These are phyloP conservation scores for Propsilocerus akamusi DNA, from an alignment of 1,140 invertebrate genomes.

Conservation along the genomic window DNA sequence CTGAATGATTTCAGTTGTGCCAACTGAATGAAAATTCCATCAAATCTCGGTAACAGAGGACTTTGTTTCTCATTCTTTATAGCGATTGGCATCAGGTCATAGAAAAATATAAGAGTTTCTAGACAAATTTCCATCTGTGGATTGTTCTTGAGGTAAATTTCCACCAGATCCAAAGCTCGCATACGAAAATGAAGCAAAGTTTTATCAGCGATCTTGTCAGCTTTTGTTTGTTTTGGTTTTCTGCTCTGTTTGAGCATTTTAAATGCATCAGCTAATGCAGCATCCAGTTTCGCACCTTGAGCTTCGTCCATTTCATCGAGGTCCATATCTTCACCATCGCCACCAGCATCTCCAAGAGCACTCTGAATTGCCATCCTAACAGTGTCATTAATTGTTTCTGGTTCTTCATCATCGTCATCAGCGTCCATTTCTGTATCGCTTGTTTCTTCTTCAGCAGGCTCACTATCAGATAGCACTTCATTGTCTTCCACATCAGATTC, in stretches of 20 bases:
- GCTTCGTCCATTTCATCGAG: conserved; percentile 56
- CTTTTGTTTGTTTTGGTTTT: conserved; percentile 28
- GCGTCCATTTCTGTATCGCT: conserved; percentile 18
- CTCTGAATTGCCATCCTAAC: conserved; percentile 40
- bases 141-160: conserved; percentile 45
- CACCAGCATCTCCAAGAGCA: conserved; percentile 33
- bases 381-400: conserved; percentile 37
- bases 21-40: conserved; percentile 38
- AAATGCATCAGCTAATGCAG: conserved; percentile 48
- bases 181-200: conserved; percentile 46
- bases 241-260: conserved; percentile 37
- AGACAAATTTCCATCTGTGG: conserved; percentile 41
- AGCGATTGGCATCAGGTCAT: conserved; percentile 35
- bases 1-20: conserved; percentile 34
- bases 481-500: conserved; percentile 17
- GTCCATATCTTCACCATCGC: conserved; percentile 49
- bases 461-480: background rate
- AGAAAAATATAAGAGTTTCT: conserved; percentile 44
- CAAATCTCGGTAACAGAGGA: conserved; percentile 39
- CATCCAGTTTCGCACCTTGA: conserved; percentile 49
- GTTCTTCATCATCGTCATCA: conserved; percentile 13
- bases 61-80: conserved; percentile 45
- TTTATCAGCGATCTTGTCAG: conserved; percentile 42
- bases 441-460: conserved; percentile 10
- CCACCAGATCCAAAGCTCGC: conserved; percentile 46